Evolutionary conservation across 2,797 vertebrate species (phyloP), one percentile per base, ranked within the genome.

Genomic region (Periophthalmus magnuspinnatus): DNA sequence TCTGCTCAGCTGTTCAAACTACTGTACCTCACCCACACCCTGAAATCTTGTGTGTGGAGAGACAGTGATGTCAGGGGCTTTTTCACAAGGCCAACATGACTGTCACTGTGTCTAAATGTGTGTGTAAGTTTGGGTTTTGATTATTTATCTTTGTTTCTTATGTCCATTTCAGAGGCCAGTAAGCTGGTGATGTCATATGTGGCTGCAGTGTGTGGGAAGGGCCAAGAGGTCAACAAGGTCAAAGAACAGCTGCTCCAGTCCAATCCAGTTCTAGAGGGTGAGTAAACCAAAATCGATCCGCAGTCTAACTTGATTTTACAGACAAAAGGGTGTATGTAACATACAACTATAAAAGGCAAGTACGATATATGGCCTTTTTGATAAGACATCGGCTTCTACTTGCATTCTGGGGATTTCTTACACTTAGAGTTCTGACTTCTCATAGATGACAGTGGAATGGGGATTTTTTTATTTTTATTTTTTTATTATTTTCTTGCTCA

Each of bases 111-210:
- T 50, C 17, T 47, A 21, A 14, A 9, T n/a, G 7, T 47, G 19
- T 56, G 54, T 56, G 57, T n/a, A 34, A 59, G 58, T 34, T 36
- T 60, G 55, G 58, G 6, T 60, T 57, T 60, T 36, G 73, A 70
- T 65, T 82, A 71, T 84, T 47, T 83, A 72, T 71, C 60, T 88
- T 62, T 70, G 24, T 84, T 67, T 13, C 63, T 71, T 69, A 62
- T 88, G 76, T 79, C 52, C 76, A 59, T 82, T 88, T 28, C 93
- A 99, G 98, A 99, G 94, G 98, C 98, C 59, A 99, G 98, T 92
- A 99, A 99, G 90, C 94, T 99, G 90, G 97, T 99, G 78, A 99
- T 99, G 98, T 99, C 98, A 58, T 99, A 99, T 3, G 96, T 99
- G 80, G 98, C 98, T 38, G 98, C 98, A 13, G 98, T 99, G 83